These are phyloP conservation scores for Manduca sexta DNA, from an alignment of 1,140 invertebrate genomes.

Conservation along the genomic window DNA sequence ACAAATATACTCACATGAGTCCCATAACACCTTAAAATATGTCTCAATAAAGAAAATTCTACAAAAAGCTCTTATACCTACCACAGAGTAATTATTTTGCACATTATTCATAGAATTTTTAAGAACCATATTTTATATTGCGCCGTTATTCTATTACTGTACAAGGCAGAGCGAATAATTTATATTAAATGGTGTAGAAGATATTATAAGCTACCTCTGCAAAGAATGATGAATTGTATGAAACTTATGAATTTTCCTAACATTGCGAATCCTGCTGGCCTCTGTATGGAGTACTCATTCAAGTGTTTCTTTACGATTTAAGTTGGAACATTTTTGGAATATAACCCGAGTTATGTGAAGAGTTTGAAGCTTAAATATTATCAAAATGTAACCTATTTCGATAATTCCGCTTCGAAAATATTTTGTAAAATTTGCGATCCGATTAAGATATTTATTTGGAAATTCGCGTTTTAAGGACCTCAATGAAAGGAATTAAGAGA, in stretches of 20 bases:
- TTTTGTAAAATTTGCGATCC: neutral
- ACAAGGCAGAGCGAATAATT: slow-evolving; percentile 31
- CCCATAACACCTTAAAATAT: too few relatives aligned
- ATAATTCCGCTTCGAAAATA: neutral
- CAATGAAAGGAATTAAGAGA: too few relatives aligned
- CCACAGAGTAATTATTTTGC: too few relatives aligned
- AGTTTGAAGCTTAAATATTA: slow-evolving; percentile 19
- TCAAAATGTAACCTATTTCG: slow-evolving; percentile 8
- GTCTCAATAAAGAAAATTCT: too few relatives aligned
- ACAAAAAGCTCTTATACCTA: too few relatives aligned
- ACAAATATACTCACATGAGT: too few relatives aligned
- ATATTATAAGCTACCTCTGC: slow-evolving; percentile 44
- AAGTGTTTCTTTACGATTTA: slow-evolving; percentile 53
- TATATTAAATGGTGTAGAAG: slow-evolving; percentile 41
- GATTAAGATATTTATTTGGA: neutral
- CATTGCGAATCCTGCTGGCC: slow-evolving; percentile 34
- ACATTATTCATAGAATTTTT: neutral
- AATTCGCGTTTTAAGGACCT: neutral
- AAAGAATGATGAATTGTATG: slow-evolving; percentile 40
- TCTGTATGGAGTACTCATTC: slow-evolving; percentile 40
- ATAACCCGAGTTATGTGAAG: slow-evolving; percentile 36
- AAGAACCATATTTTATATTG: slow-evolving; percentile 8
- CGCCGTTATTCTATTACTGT: slow-evolving; percentile 15
- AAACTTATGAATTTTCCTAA: slow-evolving; percentile 42
- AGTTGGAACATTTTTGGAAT: slow-evolving; percentile 55